Conservation (phyloP, 2,888 invertebrate genomes). For the Drosophila histrio region DNA sequence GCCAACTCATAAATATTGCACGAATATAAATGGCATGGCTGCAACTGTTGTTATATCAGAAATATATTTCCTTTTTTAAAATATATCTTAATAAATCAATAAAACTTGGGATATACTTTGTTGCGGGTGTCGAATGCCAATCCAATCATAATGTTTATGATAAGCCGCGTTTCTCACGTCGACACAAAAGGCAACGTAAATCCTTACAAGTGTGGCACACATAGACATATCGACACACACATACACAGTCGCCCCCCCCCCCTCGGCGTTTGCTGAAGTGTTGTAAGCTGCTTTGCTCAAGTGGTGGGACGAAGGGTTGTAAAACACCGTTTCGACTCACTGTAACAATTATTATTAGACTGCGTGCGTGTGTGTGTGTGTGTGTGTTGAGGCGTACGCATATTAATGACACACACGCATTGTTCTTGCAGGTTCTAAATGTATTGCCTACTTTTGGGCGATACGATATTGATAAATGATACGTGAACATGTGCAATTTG, state of each 20-base stretch:
- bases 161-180: slow-evolving; percentile 59
- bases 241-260: slow-evolving; percentile 11
- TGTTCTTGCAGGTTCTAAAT: slow-evolving; percentile 11
- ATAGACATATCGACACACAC: slow-evolving; percentile 7
- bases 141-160: slow-evolving; percentile 69
- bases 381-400: slow-evolving; percentile 42
- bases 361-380: background rate
- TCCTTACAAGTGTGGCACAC: slow-evolving; percentile 64
- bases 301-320: slow-evolving; percentile 61
- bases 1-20: slow-evolving; percentile 15
- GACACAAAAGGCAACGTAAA: slow-evolving; percentile 60
- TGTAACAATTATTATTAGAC: slow-evolving; percentile 19
- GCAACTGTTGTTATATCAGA: background rate
- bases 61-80: background rate
- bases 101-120: slow-evolving; percentile 3
- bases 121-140: slow-evolving; percentile 25
- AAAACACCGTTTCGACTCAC: slow-evolving; percentile 9
- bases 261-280: slow-evolving; percentile 53
- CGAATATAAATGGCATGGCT: background rate
- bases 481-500: slow-evolving; percentile 38
- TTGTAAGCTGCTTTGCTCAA: slow-evolving; percentile 78
- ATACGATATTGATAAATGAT: slow-evolving; percentile 55
- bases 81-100: slow-evolving; percentile 4
- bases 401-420: slow-evolving; percentile 38
- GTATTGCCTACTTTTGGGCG: slow-evolving; percentile 55